Evolutionary conservation across 2,113 vertebrate species (phyloP).

Genomic region (Probosciger aterrimus): DNA sequence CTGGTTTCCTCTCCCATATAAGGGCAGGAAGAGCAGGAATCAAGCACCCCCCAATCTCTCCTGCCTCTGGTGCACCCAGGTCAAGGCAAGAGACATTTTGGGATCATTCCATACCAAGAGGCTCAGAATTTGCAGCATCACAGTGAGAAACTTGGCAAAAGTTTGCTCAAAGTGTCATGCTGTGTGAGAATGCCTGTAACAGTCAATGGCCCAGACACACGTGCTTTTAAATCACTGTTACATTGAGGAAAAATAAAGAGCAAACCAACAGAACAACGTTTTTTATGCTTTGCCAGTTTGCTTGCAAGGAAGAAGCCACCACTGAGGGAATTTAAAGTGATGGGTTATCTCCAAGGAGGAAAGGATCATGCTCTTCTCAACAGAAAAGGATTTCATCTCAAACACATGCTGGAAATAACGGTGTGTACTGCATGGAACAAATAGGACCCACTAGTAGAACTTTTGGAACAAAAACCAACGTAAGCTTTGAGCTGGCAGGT

Average conservation of each 20-base stretch:
- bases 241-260: neutral
- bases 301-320: neutral
- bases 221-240: neutral
- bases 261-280: neutral
- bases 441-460: neutral
- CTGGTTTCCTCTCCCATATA: accelerated
- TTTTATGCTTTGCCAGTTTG: neutral
- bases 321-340: neutral
- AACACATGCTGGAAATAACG: neutral
- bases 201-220: neutral
- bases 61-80: neutral
- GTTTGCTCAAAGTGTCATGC: neutral
- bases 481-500: neutral
- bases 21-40: neutral
- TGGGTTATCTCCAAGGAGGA: neutral
- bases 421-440: neutral
- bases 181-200: neutral
- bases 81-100: neutral
- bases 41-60: neutral
- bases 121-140: neutral
- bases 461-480: neutral
- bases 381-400: neutral
- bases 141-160: neutral
- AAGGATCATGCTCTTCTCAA: neutral
- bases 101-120: neutral